Conservation (phyloP, 2,888 invertebrate species). For the Linyphia triangularis region DNA sequence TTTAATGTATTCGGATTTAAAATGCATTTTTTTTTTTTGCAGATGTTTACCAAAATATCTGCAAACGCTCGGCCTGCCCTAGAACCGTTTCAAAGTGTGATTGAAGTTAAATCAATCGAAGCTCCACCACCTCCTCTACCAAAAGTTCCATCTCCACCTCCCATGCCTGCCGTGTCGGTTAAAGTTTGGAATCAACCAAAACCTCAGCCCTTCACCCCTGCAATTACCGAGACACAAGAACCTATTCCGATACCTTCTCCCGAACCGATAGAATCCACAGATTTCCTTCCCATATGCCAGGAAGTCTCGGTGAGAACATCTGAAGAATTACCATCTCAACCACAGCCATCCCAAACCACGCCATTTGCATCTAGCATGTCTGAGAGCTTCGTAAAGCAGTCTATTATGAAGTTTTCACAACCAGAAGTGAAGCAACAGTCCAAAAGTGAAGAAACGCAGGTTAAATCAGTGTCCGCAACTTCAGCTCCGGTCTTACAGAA, state of each 20-base stretch:
- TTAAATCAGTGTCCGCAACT: not conserved
- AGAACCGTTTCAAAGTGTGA: slow-evolving; percentile 26
- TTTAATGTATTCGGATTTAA: not conserved
- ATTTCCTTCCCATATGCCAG: not conserved
- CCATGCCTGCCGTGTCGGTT: slow-evolving; percentile 64
- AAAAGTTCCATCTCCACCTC: slow-evolving; percentile 58
- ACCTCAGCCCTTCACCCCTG: slow-evolving; percentile 57
- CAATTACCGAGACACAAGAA: slow-evolving; percentile 46
- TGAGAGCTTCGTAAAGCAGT: slow-evolving; percentile 65
- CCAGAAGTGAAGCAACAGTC: slow-evolving; percentile 18
- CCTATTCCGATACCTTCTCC: slow-evolving; percentile 44
- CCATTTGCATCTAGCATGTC: slow-evolving; percentile 31
- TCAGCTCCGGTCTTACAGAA: slow-evolving; percentile 33
- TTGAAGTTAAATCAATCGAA: slow-evolving; percentile 4
- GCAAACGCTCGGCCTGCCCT: slow-evolving; percentile 7
- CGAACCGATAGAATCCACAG: slow-evolving; percentile 6
- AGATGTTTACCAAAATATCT: slow-evolving; percentile 69
- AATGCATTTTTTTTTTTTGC: slow-evolving; percentile 28
- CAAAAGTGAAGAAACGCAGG: slow-evolving; percentile 22
- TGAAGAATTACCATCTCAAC: not conserved
- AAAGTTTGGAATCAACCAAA: slow-evolving; percentile 68
- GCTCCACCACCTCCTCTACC: not conserved
- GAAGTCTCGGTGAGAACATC: not conserved
- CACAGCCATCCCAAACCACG: not conserved
- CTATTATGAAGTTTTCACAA: slow-evolving; percentile 58